Base-by-base conservation (phyloP, 1,140 invertebrate genomes). In the Microplitis mediator region DNA sequence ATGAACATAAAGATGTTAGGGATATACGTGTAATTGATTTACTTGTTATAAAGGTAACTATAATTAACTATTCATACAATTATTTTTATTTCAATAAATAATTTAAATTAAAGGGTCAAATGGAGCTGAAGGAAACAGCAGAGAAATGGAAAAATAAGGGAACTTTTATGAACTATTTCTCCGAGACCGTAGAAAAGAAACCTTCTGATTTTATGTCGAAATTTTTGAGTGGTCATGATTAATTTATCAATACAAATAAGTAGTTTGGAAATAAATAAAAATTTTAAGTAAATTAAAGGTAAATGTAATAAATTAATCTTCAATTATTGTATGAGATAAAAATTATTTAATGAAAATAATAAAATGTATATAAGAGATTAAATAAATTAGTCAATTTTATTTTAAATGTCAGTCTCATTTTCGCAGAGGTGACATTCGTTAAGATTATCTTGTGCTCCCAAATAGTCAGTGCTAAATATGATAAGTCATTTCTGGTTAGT, bases 121-220 rank as follows among this genome's bases (percentile, higher is more conserved):
- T 97, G 95, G 96, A 98, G 80, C 87, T 98, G 50, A 92, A 95
- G 81, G 97, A 98, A 88, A 90, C 91, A 1, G 91, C 93, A 0
- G 90, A 94, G 68, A 89, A 91, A 69, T 98, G 95, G 95, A 97
- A 97, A 86, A 94, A 96, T 78, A 93, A 93, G 75, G 90, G 91
- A 14, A 93, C 94, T 80, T 81, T 98, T 2, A 97, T 98, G 96
- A 81, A 86, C 72, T 96, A 92, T 79, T 98, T 96, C 87, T 93
- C 94, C 81, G 94, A 97, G 62, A 94, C 94, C 0, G 88, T 90
- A 67, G 93, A 95, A 77, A 92, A 92, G 5, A 95, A 95, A 85
- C 95, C 95, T 35, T 92, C 91, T 78, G 95, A 96, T 87, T 99
- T 99, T 85, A 87, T 98, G n/a, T 94, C 93, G 1, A 98, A 98